Base-by-base conservation (phyloP, 2,797 vertebrate genomes). In the Gouania willdenowi region DNA sequence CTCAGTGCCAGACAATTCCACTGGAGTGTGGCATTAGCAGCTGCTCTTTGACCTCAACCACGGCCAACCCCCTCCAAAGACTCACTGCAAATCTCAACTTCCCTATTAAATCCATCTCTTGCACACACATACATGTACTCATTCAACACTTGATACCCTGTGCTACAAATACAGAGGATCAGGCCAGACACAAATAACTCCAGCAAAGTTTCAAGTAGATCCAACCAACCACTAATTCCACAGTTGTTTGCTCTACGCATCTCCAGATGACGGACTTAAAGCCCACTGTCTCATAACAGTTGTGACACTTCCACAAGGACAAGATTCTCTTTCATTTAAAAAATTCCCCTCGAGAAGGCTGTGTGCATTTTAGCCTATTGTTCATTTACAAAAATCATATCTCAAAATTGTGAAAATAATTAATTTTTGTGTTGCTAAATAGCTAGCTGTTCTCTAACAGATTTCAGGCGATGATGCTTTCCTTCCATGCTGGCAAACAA, bases 31-130 rank as follows among this genome's bases (percentile, higher is more conserved):
- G 30, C 49, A 66, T 47, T 58, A 75, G 73, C 83, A 86, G 77
- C 82, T 88, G 83, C 77, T 83, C 52, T 59, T 41, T 35, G 40
- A 69, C 36, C 69, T 82, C 81, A 83, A 45, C 36, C n/a, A 46
- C 44, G 3, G 71, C 51, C 46, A 42, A 63, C 52, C 41, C 65
- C 38, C 42, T 31, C 41, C 60, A 66, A 50, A 75, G 49, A 51
- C 58, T 44, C 36, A 41, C 52, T 65, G 39, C 54, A 61, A 68
- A 72, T 75, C 66, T 77, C 75, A 70, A 57, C 60, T 75, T 78
- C 59, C 74, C 50, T 47, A 68, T 75, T 65, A 74, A 76, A 76
- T 71, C 70, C 61, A 33, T 36, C 46, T 49, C 31, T 42, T 39
- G 45, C 40, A 59, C 71, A 48, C 46, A 30, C 17, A 40, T 34